Evolutionary conservation across 2,113 vertebrate genomes (phyloP).

Genomic region (Menidia beryllina): DNA sequence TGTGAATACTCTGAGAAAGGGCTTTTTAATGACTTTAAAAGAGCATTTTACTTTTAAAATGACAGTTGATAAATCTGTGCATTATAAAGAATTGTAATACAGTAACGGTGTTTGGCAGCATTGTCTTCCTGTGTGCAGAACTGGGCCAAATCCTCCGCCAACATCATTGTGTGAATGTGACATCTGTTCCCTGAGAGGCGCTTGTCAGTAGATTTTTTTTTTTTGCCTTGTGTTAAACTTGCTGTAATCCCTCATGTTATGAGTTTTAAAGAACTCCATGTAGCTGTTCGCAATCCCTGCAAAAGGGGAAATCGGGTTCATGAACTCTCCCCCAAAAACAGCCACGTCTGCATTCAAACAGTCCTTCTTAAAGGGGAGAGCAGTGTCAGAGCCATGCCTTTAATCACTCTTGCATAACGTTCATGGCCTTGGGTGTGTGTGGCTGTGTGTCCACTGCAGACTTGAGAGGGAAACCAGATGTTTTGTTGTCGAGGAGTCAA

Average conservation of each 20-base stretch:
- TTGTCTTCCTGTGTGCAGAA: not conserved
- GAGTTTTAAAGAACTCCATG: not conserved
- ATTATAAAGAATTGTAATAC: not conserved
- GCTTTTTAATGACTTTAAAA: not conserved
- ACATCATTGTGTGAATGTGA: not conserved
- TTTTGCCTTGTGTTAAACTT: not conserved
- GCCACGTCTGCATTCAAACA: slow-evolving; percentile 32
- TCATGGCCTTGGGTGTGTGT: not conserved
- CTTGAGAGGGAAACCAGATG: slow-evolving; percentile 21
- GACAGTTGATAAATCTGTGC: not conserved
- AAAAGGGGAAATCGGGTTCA: slow-evolving; percentile 11
- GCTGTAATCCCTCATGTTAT: not conserved
- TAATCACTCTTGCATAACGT: slow-evolving; percentile 41
- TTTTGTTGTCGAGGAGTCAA: not conserved
- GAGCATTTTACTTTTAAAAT: not conserved
- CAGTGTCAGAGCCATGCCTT: not conserved
- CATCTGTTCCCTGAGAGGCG: not conserved
- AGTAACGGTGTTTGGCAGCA: not conserved
- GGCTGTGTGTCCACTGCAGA: slow-evolving; percentile 3
- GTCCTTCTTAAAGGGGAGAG: slow-evolving; percentile 42
- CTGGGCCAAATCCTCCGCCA: not conserved
- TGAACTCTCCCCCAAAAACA: not conserved
- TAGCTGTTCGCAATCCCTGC: not conserved
- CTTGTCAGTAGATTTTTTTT: not conserved
- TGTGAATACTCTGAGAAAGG: not conserved